Conservation (phyloP, 2,113 vertebrate species). For the Brachyhypopomus gauderio region DNA sequence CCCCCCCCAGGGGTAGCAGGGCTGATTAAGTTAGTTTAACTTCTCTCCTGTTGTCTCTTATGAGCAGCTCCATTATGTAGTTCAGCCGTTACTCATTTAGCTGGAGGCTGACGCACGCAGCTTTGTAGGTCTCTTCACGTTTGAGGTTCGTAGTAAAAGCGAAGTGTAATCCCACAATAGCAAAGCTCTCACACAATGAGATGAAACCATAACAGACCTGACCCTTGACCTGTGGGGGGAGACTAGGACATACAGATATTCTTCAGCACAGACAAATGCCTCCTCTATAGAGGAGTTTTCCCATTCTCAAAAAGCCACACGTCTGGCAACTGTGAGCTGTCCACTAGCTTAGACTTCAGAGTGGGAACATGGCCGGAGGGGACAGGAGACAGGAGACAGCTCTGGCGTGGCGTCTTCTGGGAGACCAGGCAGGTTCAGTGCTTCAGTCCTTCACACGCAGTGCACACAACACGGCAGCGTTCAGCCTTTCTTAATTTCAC, state of each 20-base stretch:
- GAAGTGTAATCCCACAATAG: not conserved
- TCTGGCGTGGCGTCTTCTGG: not conserved
- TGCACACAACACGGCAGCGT: not conserved
- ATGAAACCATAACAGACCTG: not conserved
- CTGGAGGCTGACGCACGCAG: conserved; percentile 25
- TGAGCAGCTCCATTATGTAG: conserved; percentile 16
- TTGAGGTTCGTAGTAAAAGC: conserved; percentile 10
- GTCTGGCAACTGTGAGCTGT: not conserved
- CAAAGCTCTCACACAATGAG: not conserved
- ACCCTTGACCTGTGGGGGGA: not conserved
- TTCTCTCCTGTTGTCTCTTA: conserved; percentile 16
- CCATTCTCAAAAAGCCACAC: not conserved
- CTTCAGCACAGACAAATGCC: not conserved
- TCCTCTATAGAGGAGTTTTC: not conserved
- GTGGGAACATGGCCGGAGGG: not conserved
- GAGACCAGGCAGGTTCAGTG: conserved; percentile 6
- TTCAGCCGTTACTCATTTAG: conserved; percentile 37
- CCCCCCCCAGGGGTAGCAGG: not conserved
- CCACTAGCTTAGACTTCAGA: not conserved
- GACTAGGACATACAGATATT: not conserved
- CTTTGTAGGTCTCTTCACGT: conserved; percentile 21
- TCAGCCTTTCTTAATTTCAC: not conserved
- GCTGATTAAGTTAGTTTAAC: conserved; percentile 21
- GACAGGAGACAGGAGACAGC: not conserved
- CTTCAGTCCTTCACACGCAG: not conserved